Evolutionary conservation across 2,113 vertebrate species (phyloP), one percentile per base, ranked within the genome.

Genomic region (Coptodon bakossiorum): DNA sequence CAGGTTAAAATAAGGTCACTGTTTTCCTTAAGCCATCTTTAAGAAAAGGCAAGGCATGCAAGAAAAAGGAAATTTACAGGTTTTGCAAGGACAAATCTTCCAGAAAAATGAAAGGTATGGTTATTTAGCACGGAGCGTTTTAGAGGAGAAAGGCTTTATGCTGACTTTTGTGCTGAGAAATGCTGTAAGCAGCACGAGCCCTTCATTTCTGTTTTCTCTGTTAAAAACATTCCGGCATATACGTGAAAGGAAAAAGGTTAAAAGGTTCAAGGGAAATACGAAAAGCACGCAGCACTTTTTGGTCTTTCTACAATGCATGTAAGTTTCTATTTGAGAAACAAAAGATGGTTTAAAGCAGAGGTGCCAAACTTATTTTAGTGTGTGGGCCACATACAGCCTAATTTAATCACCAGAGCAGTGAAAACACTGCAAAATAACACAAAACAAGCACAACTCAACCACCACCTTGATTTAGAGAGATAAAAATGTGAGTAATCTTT

Each of bases 391-490:
- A 11, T 3, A 11, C 13, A 73, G 40, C 40, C 2, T 22, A 3
- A 48, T 19, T 45, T 31, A 48, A 76, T 38, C 31, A 50, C 14
- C 71, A 50, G 24, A 78, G 14, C 16, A 7, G 43, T n/a, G 29
- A 78, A 50, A 78, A 11, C 16, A 73, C 13, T 27, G 1, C 38
- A 50, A 48, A 27, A 76, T 1, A 10, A 45, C 38, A 12, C 10
- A 12, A 5, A 63, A 36, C 1, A 0, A 73, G 9, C 34, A 38
- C 61, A 66, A 19, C 2, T 61, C 16, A 1, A 8, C 56, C 56
- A 57, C 56, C 24, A 4, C 5, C 9, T 36, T 66, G 10, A 1
- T 22, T 66, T 22, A 66, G 17, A 36, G 0, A 2, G 6, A 38
- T 38, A 66, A 0, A 38, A 66, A 66, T 66, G 19, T 22, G 19